Base-by-base conservation (phyloP, 2,888 invertebrate genomes). In the Drosophila macrospina region DNA sequence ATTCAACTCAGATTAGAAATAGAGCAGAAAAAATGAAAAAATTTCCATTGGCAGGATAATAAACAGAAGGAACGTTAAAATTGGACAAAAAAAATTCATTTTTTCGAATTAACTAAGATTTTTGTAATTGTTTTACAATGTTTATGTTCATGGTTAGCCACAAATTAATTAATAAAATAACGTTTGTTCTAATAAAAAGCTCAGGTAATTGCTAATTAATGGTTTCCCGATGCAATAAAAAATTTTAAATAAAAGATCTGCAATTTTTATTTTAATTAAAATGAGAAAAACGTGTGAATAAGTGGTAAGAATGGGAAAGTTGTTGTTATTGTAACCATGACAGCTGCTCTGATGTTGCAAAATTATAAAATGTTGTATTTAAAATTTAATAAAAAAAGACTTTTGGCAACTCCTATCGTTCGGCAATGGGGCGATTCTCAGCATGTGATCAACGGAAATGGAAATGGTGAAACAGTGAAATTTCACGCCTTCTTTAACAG, bases 401-500 rank as follows among this genome's bases (percentile, higher is more conserved):
- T 48, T 44, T 45, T 47, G 13, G 32, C 47, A 42, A 55, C 7
- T 57, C 16, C 51, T 47, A 59, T n/a, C 36, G 56, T 44, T 56
- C 54, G 51, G 59, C 61, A 66, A 56, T 63, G 54, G 70, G 15
- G 66, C 61, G 59, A 62, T 59, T 57, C 84, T 24, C 83, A 69
- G 77, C 81, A 66, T 77, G 74, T 60, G 74, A 68, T 67, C 77
- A 56, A 28, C 74, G 55, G 54, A 54, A 54, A 54, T 54, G 78
- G 57, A 73, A 88, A 80, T 73, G 71, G 67, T 77, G 75, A 69
- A 77, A 80, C 76, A 74, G 74, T 69, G 70, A 74, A 78, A 78
- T 89, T 88, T 89, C 86, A 89, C 88, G 88, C 88, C 88, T 88
- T 88, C 89, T 82, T 89, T 84, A 87, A 86, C 88, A 80, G 69